phyloP scores from a whole-genome alignment of 2,797 vertebrate genomes.

The Macropodus opercularis region DNA sequence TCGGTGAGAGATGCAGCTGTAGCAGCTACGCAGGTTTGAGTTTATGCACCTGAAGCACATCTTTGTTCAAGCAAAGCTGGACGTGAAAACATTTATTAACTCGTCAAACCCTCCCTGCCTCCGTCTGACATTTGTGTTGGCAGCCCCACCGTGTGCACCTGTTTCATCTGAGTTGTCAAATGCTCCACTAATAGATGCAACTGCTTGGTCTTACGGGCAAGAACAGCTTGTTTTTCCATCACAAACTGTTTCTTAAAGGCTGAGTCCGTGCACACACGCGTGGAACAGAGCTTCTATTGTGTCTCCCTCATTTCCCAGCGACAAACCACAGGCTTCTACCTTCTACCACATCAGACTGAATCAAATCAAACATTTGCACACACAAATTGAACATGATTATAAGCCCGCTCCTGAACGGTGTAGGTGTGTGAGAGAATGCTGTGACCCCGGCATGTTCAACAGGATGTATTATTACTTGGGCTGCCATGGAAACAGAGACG shows the following conservation, averaged over 20 bases:
- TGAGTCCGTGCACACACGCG: slow-evolving; percentile 2
- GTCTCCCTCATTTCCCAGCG: slow-evolving; percentile 34
- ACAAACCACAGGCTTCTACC: slow-evolving; percentile 44
- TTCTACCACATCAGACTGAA: slow-evolving; percentile 53
- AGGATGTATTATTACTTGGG: slow-evolving; percentile 41
- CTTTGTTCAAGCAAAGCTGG: not conserved
- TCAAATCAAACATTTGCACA: slow-evolving; percentile 57
- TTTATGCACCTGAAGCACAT: slow-evolving; percentile 1
- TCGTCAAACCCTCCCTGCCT: slow-evolving; percentile 30
- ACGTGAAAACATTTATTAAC: slow-evolving; percentile 29
- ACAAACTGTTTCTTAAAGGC: not conserved
- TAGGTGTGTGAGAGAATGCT: slow-evolving; percentile 32
- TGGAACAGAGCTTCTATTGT: slow-evolving; percentile 59
- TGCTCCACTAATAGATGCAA: slow-evolving; percentile 22
- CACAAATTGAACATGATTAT: slow-evolving; percentile 41
- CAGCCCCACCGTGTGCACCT: not conserved
- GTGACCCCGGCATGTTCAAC: slow-evolving; percentile 21
- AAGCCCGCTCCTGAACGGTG: slow-evolving; percentile 12
- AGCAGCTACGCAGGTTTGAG: not conserved
- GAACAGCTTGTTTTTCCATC: slow-evolving; percentile 40
- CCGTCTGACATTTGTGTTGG: slow-evolving; percentile 15
- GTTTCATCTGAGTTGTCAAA: slow-evolving; percentile 29
- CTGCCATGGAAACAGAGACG: slow-evolving; percentile 42
- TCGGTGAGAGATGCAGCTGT: no score
- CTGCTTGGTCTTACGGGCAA: slow-evolving; percentile 14